Conservation (phyloP, 2,888 invertebrate species). For the Perdita meconis region DNA sequence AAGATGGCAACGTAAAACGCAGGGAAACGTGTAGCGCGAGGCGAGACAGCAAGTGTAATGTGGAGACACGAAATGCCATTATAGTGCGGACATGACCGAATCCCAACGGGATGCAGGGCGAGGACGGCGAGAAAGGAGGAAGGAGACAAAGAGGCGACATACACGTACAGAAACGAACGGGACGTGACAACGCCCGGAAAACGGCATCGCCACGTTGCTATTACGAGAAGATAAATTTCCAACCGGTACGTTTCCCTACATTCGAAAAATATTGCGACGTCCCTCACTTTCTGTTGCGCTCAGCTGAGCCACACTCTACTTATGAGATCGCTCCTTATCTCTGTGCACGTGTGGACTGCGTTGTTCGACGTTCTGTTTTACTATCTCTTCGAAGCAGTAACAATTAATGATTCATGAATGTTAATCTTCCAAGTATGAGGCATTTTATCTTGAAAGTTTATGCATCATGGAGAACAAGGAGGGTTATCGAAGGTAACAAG, state of each 20-base stretch:
- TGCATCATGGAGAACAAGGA: too few relatives aligned
- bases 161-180: conserved; percentile 68
- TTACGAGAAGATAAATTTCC: conserved; percentile 77
- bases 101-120: conserved; percentile 68
- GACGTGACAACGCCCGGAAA: conserved; percentile 78
- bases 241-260: conserved; percentile 67
- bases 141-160: conserved; percentile 60
- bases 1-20: conserved; percentile 60
- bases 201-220: conserved; percentile 72
- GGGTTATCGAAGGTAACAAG: too few relatives aligned
- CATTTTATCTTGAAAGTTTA: too few relatives aligned
- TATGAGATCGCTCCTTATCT: conserved; percentile 31
- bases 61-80: conserved; percentile 82
- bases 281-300: conserved; percentile 48
- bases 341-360: conserved; percentile 8
- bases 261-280: conserved; percentile 63
- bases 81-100: conserved; percentile 80
- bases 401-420: too few relatives aligned
- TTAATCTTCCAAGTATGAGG: too few relatives aligned
- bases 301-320: conserved; percentile 46
- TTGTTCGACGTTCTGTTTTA: too few relatives aligned
- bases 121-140: conserved; percentile 40
- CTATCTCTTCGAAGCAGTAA: too few relatives aligned
- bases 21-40: conserved; percentile 61
- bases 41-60: conserved; percentile 74